Evolutionary conservation across 2,113 vertebrate genomes (phyloP).

Genomic region (Antechinus flavipes): DNA sequence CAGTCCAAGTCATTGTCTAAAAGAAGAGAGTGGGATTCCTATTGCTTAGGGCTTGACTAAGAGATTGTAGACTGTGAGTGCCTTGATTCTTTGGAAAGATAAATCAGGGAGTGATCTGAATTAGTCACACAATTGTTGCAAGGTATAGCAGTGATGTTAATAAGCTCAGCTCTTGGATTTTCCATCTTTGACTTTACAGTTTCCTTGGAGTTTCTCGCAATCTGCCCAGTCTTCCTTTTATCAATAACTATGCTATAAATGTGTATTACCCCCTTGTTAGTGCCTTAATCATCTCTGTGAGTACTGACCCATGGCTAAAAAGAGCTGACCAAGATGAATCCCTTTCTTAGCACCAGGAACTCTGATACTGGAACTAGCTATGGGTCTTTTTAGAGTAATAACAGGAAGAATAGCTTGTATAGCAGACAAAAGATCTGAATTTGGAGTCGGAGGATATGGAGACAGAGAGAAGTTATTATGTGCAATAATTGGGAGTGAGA

Average conservation of each 20-base stretch:
- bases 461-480: background rate
- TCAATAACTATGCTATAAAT: slow-evolving; percentile 15
- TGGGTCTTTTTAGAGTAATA: slow-evolving; percentile 11
- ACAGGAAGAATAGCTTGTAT: background rate
- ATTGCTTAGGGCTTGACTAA: slow-evolving; percentile 54
- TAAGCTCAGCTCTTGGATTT: slow-evolving; percentile 33
- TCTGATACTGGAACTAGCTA: slow-evolving; percentile 24
- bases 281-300: slow-evolving; percentile 13
- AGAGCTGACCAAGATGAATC: slow-evolving; percentile 44
- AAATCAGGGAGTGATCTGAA: slow-evolving; percentile 58
- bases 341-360: background rate
- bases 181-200: slow-evolving; percentile 31
- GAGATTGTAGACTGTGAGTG: slow-evolving; percentile 40
- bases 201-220: background rate
- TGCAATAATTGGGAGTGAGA: background rate
- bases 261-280: background rate
- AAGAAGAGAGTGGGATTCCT: slow-evolving; percentile 55
- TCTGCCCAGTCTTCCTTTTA: background rate
- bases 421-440: background rate
- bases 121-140: slow-evolving; percentile 58
- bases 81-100: slow-evolving; percentile 60
- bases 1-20: slow-evolving; percentile 29
- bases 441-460: background rate
- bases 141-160: slow-evolving; percentile 12
- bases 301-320: slow-evolving; percentile 31